Evolutionary conservation across 2,797 vertebrate species (phyloP), one percentile per base, ranked within the genome.

Genomic region (Steatocranus sp.): DNA sequence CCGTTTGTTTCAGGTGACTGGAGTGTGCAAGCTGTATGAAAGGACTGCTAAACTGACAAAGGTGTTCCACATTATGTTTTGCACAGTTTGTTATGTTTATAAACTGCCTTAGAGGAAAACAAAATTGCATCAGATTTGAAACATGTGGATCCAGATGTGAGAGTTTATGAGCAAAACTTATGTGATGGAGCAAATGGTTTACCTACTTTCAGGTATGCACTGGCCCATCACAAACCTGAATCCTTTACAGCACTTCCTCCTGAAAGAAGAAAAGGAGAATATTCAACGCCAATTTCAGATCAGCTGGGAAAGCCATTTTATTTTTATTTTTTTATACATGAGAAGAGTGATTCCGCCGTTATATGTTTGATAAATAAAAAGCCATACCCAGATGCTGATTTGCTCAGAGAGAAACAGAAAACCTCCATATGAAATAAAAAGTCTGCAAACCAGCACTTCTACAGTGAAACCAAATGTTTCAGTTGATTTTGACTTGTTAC

Each of bases 191-290:
- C 81, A 75, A 75, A 32, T 90, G 90, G 88, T 90, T 93, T 87
- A 95, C 96, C 92, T 96, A 97, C 96, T 95, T 96, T 97, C 96
- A 90, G 95, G 94, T 87, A 97, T 94, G 91, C 96, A 97, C 80
- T 96, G 95, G 82, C 96, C 96, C 96, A 96, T 96, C 90, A 97
- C 96, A 90, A 96, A 96, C 91, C 96, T 94, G 93, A 96, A 96
- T 4, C 96, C 96, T 4, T 96, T 95, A 92, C 96, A 97, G 91
- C 96, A 97, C 89, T 94, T 96, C 91, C 95, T 96, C 96, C 96
- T 97, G 93, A n/a, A 83, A 88, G 90, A 32, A 75, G 38, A 58
- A 83, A 70, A 34, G 43, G 2, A 38, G 11, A 50, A 1, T 11
- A n/a, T 23, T 83, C 2, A 51, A 23, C 2, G 54, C 20, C 27